Evolutionary conservation across 2,888 invertebrate species (phyloP).

Genomic region (Panopea generosa): DNA sequence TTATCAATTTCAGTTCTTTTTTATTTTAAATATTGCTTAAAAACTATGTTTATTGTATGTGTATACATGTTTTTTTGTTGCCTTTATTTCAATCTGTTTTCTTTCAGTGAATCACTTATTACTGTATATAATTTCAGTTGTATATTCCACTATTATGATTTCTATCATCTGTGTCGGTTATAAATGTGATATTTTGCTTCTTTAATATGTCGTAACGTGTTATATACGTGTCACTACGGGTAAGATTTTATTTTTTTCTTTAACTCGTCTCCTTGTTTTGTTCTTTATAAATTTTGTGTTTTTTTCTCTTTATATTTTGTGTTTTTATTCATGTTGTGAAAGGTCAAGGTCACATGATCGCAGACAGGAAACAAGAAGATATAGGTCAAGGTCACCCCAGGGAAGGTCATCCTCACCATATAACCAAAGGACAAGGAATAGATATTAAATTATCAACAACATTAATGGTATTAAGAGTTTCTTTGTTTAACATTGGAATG

Average conservation of each 20-base stretch:
- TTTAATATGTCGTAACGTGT: too few relatives aligned
- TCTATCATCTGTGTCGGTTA: too few relatives aligned
- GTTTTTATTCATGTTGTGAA: slow-evolving; percentile 37
- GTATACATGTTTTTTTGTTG: too few relatives aligned
- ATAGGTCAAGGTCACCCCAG: slow-evolving; percentile 50
- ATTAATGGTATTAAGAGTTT: slow-evolving; percentile 17
- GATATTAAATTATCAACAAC: slow-evolving; percentile 41
- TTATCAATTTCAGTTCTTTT: too few relatives aligned
- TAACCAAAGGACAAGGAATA: slow-evolving; percentile 47
- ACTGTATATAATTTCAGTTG: too few relatives aligned
- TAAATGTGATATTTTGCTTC: too few relatives aligned
- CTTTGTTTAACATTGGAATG: slow-evolving; percentile 8
- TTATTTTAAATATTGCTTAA: too few relatives aligned
- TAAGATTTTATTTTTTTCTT: background rate
- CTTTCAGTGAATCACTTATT: too few relatives aligned
- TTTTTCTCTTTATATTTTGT: slow-evolving; percentile 24
- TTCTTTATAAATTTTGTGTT: slow-evolving; percentile 1
- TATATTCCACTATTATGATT: too few relatives aligned
- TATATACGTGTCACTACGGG: too few relatives aligned
- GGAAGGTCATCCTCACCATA: slow-evolving; percentile 39
- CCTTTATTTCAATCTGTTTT: too few relatives aligned
- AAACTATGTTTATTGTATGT: too few relatives aligned
- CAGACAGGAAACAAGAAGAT: slow-evolving; percentile 26
- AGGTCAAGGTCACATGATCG: slow-evolving; percentile 66
- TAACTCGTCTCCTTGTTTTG: slow-evolving; percentile 6